These are phyloP conservation scores for Leptobrachium ailaonicum DNA, from an alignment of 2,113 vertebrate species.

Conservation along the genomic window DNA sequence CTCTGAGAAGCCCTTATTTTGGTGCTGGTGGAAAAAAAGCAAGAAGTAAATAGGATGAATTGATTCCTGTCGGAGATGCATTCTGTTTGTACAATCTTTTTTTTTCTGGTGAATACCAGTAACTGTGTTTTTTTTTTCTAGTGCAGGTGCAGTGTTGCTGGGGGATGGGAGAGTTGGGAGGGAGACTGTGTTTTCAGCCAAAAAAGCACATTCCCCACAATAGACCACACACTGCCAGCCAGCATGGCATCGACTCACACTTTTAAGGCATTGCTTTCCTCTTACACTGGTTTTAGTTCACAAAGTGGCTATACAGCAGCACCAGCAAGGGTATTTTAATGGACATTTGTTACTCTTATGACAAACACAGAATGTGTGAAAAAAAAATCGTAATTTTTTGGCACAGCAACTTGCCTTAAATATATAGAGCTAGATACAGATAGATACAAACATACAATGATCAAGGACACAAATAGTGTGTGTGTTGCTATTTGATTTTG, in stretches of 20 bases:
- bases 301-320: slow-evolving; percentile 77
- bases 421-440: no score
- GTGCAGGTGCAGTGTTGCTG: slow-evolving; percentile 91
- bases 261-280: slow-evolving; percentile 61
- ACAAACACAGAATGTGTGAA: slow-evolving; percentile 67
- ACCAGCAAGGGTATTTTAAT: slow-evolving; percentile 71
- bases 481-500: no score
- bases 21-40: slow-evolving; percentile 73
- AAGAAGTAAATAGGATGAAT: slow-evolving; percentile 86
- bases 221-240: slow-evolving; percentile 98
- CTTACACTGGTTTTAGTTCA: slow-evolving; percentile 72
- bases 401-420: neutral
- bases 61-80: slow-evolving; percentile 88
- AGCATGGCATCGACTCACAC: slow-evolving; percentile 88
- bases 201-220: slow-evolving; percentile 82
- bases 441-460: no score
- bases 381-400: slow-evolving; percentile 49
- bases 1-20: slow-evolving; percentile 67
- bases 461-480: no score
- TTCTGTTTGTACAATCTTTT: slow-evolving; percentile 74
- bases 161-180: slow-evolving; percentile 67
- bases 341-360: slow-evolving; percentile 71
- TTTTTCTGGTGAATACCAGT: slow-evolving; percentile 87
- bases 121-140: slow-evolving; percentile 88
- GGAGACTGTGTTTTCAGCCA: slow-evolving; percentile 69